These are phyloP conservation scores for Kryptopterus vitreolus DNA, from an alignment of 2,797 vertebrate genomes.

Conservation along the genomic window DNA sequence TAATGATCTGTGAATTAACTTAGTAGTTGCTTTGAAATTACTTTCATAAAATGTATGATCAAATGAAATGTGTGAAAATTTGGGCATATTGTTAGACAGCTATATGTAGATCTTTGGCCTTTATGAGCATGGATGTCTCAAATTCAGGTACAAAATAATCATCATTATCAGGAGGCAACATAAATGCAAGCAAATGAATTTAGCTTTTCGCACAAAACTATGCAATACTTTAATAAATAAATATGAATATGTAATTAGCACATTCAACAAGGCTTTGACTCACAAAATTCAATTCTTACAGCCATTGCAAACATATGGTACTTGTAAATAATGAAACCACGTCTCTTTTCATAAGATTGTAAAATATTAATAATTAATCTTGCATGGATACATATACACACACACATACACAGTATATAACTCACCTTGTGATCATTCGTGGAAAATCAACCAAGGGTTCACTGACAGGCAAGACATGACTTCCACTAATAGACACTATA, in stretches of 20 bases:
- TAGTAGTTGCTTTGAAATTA: too few species aligned
- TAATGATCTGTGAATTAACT: too few species aligned
- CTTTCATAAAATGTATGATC: too few species aligned
- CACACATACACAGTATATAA: neutral
- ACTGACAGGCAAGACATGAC: constrained; percentile 61
- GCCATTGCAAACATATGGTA: neutral
- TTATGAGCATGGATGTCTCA: neutral
- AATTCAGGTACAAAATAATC: neutral
- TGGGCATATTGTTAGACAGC: neutral
- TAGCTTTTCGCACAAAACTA: neutral
- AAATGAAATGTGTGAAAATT: neutral
- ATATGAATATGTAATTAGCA: neutral
- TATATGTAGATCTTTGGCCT: neutral
- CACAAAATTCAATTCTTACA: neutral
- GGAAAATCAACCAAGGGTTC: constrained; percentile 58
- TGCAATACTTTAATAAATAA: neutral
- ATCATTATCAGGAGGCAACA: too few species aligned
- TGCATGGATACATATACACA: too few species aligned
- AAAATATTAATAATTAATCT: neutral
- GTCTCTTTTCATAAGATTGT: neutral
- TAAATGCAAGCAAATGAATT: neutral
- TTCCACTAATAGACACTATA: constrained; percentile 67
- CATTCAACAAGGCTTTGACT: neutral
- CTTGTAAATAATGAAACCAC: neutral
- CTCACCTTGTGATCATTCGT: constrained; percentile 48